Evolutionary conservation across 2,888 invertebrate genomes (phyloP), one percentile per base, ranked within the genome.

Genomic region (Cerceris rybyensis): DNA sequence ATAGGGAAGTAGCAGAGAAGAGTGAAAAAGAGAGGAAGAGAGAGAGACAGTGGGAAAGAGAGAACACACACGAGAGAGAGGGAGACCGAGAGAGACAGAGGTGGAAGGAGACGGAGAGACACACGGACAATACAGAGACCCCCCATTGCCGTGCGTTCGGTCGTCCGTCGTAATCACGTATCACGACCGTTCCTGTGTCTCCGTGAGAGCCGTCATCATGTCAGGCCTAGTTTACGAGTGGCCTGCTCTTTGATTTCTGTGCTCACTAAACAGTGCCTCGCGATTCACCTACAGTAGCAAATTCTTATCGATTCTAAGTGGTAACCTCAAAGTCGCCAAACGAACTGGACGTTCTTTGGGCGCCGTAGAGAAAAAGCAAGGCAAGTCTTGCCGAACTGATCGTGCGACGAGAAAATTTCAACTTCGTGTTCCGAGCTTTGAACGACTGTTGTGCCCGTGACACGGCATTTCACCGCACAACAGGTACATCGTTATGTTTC

Each of bases 101-200:
- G 65, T 43, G 46, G 42, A 13, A 50, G 42, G 61, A 59, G 63
- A 69, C 59, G 58, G 61, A 66, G 61, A 66, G 75, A 63, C 60
- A 78, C 63, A 83, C 76, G 63, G 70, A 83, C 70, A 75, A 75
- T 80, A 73, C 63, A 60, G 60, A 74, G 77, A 75, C 72, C 74
- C 78, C 78, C 73, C 75, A 76, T 82, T 73, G 78, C 64, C 78
- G 78, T 74, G 64, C 67, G 74, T 84, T 77, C 52, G 72, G 54
- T 81, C 75, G 64, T 70, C 69, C 70, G 72, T 70, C 77, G 76
- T 81, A 80, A 81, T 84, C 81, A 71, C 72, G 71, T 75, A 79
- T 73, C 67, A 71, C 74, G 78, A 78, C 41, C 66, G 65, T 76
- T 72, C 66, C 64, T 74, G 74, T 77, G 61, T 73, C 70, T 76